phyloP scores from a whole-genome alignment of 2,888 invertebrate species.

The Drosophila subquinaria region DNA sequence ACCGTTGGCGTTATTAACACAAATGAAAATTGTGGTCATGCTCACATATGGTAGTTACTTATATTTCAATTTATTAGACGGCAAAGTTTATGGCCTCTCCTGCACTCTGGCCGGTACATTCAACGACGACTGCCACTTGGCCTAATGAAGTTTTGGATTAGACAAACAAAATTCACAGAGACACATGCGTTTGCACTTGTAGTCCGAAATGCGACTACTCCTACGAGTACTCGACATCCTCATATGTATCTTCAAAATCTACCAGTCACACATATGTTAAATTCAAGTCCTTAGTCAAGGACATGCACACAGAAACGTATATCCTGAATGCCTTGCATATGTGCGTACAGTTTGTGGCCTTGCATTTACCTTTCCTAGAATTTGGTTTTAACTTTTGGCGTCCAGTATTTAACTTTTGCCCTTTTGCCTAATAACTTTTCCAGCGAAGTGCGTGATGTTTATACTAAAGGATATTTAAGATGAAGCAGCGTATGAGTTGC shows the following conservation, averaged over 20 bases:
- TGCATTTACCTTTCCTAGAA: conserved; percentile 36
- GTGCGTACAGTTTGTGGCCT: conserved; percentile 31
- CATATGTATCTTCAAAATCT: conserved; percentile 26
- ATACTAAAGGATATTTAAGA: conserved; percentile 14
- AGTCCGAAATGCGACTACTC: background rate
- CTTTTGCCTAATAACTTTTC: conserved; percentile 39
- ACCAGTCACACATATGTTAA: conserved; percentile 29
- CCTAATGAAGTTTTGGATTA: conserved; percentile 68
- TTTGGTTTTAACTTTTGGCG: conserved; percentile 46
- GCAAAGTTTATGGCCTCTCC: conserved; percentile 27
- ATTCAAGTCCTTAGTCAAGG: conserved; percentile 17
- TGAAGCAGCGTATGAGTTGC: background rate
- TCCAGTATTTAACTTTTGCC: conserved; percentile 56
- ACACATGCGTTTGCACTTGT: conserved; percentile 15
- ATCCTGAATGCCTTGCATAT: conserved; percentile 35
- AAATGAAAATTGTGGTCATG: conserved; percentile 58
- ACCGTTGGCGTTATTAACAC: conserved; percentile 68
- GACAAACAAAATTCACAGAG: conserved; percentile 29
- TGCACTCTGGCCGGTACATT: background rate
- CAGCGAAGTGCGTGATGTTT: conserved; percentile 10
- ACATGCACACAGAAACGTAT: conserved; percentile 3
- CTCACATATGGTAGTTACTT: conserved; percentile 51
- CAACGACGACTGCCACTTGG: conserved; percentile 50
- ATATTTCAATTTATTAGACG: conserved; percentile 67
- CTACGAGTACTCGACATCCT: conserved; percentile 3